Percentiles rank a stretch among this genome's conserved stretches.
Evolutionary conservation across 2,888 invertebrate genomes (phyloP).

Genomic region (Seladonia tumulorum): DNA sequence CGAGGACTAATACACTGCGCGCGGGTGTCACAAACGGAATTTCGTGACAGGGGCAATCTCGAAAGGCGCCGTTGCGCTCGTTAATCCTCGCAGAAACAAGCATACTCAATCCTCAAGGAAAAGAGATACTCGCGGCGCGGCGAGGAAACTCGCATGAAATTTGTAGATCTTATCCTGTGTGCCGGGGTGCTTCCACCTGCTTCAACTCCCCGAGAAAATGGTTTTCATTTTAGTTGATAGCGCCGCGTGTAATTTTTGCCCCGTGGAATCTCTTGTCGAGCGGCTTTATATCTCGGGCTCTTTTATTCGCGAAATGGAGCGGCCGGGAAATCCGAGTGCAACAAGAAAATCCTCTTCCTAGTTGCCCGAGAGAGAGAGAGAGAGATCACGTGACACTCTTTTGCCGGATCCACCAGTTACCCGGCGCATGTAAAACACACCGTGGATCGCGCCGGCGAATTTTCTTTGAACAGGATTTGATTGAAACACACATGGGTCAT

Average conservation of each 20-base stretch:
- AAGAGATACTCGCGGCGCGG: constrained; percentile 41
- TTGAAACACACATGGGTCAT: not conserved
- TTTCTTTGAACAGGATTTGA: not conserved
- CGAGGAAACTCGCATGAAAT: constrained; percentile 42
- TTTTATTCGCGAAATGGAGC: constrained; percentile 38
- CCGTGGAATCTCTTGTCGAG: constrained; percentile 25
- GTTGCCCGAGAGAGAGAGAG: not conserved
- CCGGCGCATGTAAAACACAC: not conserved
- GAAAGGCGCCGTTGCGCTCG: constrained; percentile 57
- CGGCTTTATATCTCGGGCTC: constrained; percentile 23
- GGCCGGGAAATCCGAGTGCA: constrained; percentile 10
- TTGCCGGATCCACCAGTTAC: not conserved
- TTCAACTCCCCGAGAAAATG: not conserved
- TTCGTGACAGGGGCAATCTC: constrained; percentile 64
- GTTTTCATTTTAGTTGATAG: constrained; percentile 56
- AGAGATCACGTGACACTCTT: not conserved
- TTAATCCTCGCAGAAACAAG: constrained; percentile 59
- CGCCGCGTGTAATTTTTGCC: constrained; percentile 46
- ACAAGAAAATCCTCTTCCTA: not conserved
- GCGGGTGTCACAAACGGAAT: constrained; percentile 65
- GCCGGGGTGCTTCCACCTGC: not conserved
- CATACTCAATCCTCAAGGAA: constrained; percentile 49
- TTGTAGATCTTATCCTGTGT: constrained; percentile 55
- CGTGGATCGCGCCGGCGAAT: not conserved
- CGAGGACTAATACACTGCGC: constrained; percentile 68